Conservation (phyloP, 1,140 invertebrate species). For the Macrobrachium nipponense region DNA sequence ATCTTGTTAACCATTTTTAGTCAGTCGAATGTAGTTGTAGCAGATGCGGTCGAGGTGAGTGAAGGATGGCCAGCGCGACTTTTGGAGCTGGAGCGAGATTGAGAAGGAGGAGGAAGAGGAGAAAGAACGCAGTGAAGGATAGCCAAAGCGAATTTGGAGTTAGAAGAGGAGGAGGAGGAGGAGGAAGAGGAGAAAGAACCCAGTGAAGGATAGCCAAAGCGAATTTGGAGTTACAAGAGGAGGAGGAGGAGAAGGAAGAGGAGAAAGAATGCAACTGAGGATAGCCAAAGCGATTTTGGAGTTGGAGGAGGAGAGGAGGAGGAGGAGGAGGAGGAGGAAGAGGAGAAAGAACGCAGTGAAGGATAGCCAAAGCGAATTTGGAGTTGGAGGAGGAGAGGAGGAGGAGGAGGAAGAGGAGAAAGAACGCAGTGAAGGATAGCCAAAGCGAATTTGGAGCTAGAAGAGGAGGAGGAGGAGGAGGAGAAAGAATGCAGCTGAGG, state of each 20-base stretch:
- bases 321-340: not conserved
- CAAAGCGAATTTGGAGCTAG: not conserved
- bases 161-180: not conserved
- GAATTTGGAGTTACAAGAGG: not conserved
- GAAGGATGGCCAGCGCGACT: too few species aligned
- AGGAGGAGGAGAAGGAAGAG: too few species aligned
- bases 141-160: not conserved
- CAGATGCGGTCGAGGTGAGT: too few species aligned
- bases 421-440: too few species aligned
- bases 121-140: not conserved
- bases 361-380: not conserved
- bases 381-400: not conserved
- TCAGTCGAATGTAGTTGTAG: not conserved
- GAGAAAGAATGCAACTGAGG: too few species aligned
- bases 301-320: not conserved
- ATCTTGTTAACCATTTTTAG: too few species aligned
- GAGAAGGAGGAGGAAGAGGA: constrained; percentile 1
- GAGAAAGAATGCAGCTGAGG: too few species aligned
- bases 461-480: not conserved
- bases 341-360: not conserved
- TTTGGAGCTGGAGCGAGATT: too few species aligned
- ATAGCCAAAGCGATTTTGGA: too few species aligned
- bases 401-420: not conserved
- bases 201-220: not conserved
- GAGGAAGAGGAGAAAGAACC: too few species aligned